Evolutionary conservation across 1,140 invertebrate species (phyloP).

Genomic region (Micrasema longulum): DNA sequence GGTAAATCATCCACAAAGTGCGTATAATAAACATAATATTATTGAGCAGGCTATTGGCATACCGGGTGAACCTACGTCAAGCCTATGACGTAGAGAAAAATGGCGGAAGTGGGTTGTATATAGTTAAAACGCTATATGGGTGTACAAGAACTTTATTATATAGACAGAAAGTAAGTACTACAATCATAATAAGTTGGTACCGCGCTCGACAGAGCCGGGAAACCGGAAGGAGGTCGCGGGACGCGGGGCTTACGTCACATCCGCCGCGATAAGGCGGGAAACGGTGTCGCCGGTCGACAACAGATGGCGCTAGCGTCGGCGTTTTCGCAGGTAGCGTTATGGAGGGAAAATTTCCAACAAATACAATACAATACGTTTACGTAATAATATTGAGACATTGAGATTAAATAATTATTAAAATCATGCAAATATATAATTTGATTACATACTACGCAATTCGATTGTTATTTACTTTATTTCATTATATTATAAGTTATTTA

Average conservation of each 20-base stretch:
- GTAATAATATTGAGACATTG: conserved; percentile 9
- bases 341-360: conserved; percentile 36
- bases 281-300: conserved; percentile 16
- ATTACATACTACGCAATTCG: too few relatives aligned
- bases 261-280: conserved; percentile 30
- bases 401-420: conserved; percentile 7
- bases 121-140: too few relatives aligned
- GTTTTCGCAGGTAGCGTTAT: conserved; percentile 6
- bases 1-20: too few relatives aligned
- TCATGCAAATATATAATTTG: too few relatives aligned
- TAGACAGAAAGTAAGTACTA: too few relatives aligned
- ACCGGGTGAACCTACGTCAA: conserved; percentile 13
- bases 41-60: conserved; percentile 15
- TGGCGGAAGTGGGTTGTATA: conserved; percentile 17
- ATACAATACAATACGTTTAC: conserved; percentile 8
- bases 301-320: conserved; percentile 16
- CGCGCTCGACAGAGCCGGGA: conserved; percentile 22
- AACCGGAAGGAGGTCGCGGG: conserved; percentile 2
- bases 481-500: too few relatives aligned
- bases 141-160: too few relatives aligned
- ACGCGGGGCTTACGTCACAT: conserved; percentile 20
- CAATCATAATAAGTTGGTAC: too few relatives aligned
- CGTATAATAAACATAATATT: too few relatives aligned
- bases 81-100: conserved; percentile 4
- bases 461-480: too few relatives aligned